Evolutionary conservation across 1,140 invertebrate species (phyloP).

Genomic region (Drosophila sproati): DNA sequence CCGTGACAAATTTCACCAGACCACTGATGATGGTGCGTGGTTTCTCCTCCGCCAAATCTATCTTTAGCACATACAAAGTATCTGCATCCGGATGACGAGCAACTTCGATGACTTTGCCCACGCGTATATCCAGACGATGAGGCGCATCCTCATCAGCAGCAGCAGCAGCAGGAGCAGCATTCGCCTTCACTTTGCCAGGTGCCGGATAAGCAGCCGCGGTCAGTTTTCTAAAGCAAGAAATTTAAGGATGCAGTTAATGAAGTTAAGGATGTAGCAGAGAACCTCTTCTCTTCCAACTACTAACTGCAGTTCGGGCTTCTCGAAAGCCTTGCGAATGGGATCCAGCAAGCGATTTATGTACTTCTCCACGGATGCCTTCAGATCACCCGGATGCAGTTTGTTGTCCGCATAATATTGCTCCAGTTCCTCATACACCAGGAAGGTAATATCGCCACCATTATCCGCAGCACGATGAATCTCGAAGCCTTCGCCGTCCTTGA

Average conservation of each 20-base stretch:
- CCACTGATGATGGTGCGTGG: constrained; percentile 94
- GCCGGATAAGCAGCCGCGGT: constrained; percentile 93
- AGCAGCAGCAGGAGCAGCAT: constrained; percentile 68
- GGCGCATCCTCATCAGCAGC: constrained; percentile 88
- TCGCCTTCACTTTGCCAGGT: constrained; percentile 86
- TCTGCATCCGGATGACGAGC: constrained; percentile 98
- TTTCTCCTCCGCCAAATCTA: constrained; percentile 91
- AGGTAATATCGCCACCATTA: constrained; percentile 91
- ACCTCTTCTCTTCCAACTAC: background rate
- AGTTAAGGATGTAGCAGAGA: background rate
- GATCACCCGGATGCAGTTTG: constrained; percentile 96
- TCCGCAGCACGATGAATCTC: constrained; percentile 87
- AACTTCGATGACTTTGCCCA: constrained; percentile 96
- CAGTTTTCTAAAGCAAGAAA: constrained; percentile 80
- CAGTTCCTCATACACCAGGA: constrained; percentile 90
- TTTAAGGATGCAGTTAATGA: background rate
- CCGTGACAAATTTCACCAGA: constrained; percentile 94
- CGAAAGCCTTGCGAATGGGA: constrained; percentile 95
- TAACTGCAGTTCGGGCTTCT: constrained; percentile 90
- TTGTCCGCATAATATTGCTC: constrained; percentile 91
- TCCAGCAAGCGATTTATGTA: constrained; percentile 95
- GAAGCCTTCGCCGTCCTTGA: constrained; percentile 89
- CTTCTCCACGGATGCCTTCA: constrained; percentile 93
- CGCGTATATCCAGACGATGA: constrained; percentile 93
- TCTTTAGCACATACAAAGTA: constrained; percentile 96